Evolutionary conservation across 2,113 vertebrate genomes (phyloP).

Genomic region (Larimichthys polyactis): DNA sequence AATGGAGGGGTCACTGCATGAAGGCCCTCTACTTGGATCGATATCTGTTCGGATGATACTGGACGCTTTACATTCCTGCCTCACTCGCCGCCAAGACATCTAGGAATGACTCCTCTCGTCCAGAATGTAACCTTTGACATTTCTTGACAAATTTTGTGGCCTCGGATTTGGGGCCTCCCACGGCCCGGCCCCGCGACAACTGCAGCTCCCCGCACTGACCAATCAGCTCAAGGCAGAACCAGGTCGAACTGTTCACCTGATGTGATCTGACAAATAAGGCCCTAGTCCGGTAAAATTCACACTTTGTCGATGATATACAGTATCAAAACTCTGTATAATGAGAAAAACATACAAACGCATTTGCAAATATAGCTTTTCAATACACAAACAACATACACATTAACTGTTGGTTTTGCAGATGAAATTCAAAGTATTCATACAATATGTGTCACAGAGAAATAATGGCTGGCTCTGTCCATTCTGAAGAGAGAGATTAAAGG

Average conservation of each 20-base stretch:
- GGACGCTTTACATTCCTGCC: slow-evolving; percentile 51
- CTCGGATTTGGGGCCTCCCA: slow-evolving; percentile 26
- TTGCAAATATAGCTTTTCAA: slow-evolving; percentile 74
- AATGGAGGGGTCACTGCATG: slow-evolving; percentile 26
- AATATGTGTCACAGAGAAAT: slow-evolving; percentile 65
- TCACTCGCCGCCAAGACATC: slow-evolving; percentile 15
- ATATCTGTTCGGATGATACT: slow-evolving; percentile 25
- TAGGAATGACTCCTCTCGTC: slow-evolving; percentile 47
- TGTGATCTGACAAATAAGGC: slow-evolving; percentile 51
- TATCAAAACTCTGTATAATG: slow-evolving; percentile 75
- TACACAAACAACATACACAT: slow-evolving; percentile 70
- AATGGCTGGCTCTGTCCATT: slow-evolving; percentile 67
- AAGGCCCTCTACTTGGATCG: slow-evolving; percentile 22
- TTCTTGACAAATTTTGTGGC: slow-evolving; percentile 37
- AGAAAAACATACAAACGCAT: slow-evolving; percentile 66
- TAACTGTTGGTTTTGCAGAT: slow-evolving; percentile 69
- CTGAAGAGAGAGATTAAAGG: slow-evolving; percentile 42
- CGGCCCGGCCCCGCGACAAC: slow-evolving; percentile 31
- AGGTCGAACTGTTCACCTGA: slow-evolving; percentile 41
- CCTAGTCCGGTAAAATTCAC: slow-evolving; percentile 70
- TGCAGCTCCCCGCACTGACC: slow-evolving; percentile 31
- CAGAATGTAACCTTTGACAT: slow-evolving; percentile 58
- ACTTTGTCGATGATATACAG: slow-evolving; percentile 63
- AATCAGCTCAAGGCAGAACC: slow-evolving; percentile 39
- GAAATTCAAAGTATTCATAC: slow-evolving; percentile 71